phyloP scores from a whole-genome alignment of 2,888 invertebrate genomes.

The Uropetala carovei region DNA sequence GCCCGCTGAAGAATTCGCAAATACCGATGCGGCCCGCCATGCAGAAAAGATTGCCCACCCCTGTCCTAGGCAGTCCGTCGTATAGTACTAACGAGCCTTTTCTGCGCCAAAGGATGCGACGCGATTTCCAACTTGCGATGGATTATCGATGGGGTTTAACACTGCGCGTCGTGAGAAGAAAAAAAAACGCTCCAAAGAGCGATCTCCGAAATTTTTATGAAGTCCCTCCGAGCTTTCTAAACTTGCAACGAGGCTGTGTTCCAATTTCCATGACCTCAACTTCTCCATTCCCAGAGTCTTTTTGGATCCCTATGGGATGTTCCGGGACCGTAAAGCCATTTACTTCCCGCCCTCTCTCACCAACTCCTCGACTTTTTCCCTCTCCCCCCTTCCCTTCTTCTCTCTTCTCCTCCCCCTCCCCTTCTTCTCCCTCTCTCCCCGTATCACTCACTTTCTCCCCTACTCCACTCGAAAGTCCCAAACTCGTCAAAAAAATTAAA shows the following conservation, averaged over 20 bases:
- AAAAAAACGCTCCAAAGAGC: background rate
- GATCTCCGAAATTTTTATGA: background rate
- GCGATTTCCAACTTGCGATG: too few relatives aligned
- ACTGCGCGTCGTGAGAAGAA: too few relatives aligned
- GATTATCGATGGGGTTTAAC: too few relatives aligned
- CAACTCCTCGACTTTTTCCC: background rate
- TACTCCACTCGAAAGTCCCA: background rate
- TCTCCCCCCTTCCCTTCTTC: background rate
- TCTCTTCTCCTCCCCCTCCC: background rate
- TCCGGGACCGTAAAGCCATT: background rate
- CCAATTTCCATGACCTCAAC: constrained; percentile 46
- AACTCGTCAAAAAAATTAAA: background rate
- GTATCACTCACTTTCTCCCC: background rate
- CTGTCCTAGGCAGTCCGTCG: too few relatives aligned
- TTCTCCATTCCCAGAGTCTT: background rate
- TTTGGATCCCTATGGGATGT: background rate
- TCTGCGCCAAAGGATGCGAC: too few relatives aligned
- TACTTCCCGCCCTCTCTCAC: background rate
- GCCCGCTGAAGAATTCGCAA: too few relatives aligned
- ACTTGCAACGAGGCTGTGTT: constrained; percentile 41
- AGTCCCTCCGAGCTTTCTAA: constrained; percentile 39
- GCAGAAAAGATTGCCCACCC: too few relatives aligned
- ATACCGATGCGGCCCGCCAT: too few relatives aligned
- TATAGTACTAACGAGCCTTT: too few relatives aligned
- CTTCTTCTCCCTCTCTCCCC: background rate